Conservation (phyloP, 2,113 vertebrate genomes). For the Myotis brandtii region DNA sequence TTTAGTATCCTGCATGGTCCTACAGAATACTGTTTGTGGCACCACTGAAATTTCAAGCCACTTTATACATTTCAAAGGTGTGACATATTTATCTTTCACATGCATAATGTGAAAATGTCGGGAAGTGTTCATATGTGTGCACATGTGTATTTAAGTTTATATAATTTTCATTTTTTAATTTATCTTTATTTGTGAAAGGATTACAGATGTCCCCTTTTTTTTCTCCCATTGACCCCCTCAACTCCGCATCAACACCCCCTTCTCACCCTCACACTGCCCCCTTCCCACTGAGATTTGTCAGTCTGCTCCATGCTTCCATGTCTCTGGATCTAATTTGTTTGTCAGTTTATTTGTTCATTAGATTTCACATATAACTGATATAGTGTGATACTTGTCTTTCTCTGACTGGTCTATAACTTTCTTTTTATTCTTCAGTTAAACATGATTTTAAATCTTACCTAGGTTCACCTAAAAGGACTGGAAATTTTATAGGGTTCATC, state of each 20-base stretch:
- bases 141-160: background rate
- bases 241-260: too few species aligned
- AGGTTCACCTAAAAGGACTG: background rate
- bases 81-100: background rate
- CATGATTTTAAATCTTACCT: background rate
- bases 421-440: background rate
- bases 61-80: background rate
- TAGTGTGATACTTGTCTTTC: too few species aligned
- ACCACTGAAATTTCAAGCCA: constrained; percentile 25
- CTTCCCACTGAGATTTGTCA: too few species aligned
- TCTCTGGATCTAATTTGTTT: too few species aligned
- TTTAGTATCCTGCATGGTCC: background rate
- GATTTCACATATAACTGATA: too few species aligned
- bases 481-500: background rate
- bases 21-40: background rate
- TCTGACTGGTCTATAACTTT: background rate
- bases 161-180: background rate
- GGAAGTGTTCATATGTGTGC: background rate
- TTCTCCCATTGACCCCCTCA: too few species aligned
- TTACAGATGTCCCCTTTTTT: too few species aligned
- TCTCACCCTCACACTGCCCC: too few species aligned
- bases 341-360: too few species aligned
- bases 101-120: background rate
- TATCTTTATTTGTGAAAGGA: too few species aligned
- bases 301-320: too few species aligned